phyloP scores from a whole-genome alignment of 2,113 vertebrate genomes.

The Artemisiospiza belli region DNA sequence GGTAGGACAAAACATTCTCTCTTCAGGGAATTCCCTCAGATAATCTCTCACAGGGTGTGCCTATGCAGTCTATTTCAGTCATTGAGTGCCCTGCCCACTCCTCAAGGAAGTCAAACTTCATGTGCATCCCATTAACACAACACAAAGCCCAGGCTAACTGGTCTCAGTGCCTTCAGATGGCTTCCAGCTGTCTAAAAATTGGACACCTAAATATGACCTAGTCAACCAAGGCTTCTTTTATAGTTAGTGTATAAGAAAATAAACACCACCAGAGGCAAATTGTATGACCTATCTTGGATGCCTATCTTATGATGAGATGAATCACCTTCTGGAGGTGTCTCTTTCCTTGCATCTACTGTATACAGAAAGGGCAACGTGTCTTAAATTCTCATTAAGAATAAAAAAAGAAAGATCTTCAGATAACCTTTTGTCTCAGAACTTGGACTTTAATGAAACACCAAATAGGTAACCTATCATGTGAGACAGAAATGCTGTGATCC shows the following conservation, averaged over 20 bases:
- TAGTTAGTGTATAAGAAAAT: conserved; percentile 19
- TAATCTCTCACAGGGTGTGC: background rate
- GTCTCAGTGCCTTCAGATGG: background rate
- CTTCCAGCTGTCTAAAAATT: conserved; percentile 10
- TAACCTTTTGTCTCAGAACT: background rate
- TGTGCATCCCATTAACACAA: background rate
- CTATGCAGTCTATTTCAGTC: background rate
- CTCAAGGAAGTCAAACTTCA: background rate
- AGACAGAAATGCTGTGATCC: background rate
- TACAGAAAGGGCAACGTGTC: background rate
- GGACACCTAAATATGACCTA: background rate
- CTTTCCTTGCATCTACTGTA: background rate
- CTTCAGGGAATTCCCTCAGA: conserved; percentile 6
- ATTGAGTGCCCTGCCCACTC: background rate
- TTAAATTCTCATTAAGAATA: background rate
- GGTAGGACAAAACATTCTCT: conserved; percentile 6
- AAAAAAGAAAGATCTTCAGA: background rate
- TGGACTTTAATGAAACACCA: background rate
- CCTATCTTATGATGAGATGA: conserved; percentile 26
- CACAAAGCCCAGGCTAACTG: background rate
- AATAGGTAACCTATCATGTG: background rate
- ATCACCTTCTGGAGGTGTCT: conserved; percentile 37
- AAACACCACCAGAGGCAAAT: conserved; percentile 24
- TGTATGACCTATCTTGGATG: conserved; percentile 3
- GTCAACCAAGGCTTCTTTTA: background rate